Conservation (phyloP, 2,797 vertebrate species). For the Dermochelys coriacea region DNA sequence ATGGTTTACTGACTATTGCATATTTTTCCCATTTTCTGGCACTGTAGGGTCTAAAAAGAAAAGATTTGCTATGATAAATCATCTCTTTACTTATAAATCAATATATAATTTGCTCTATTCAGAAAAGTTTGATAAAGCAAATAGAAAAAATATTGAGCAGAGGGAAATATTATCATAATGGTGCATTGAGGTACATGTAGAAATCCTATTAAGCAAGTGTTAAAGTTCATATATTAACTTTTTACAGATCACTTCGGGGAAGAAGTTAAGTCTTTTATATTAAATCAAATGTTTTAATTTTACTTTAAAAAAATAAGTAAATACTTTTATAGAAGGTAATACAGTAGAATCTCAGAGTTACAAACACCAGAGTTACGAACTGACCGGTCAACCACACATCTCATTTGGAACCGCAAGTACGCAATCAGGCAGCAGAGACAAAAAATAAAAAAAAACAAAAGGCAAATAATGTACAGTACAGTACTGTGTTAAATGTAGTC, state of each 20-base stretch:
- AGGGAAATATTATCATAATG: background rate
- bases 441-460: too few relatives aligned
- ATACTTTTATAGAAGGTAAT: constrained; percentile 44
- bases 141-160: constrained; percentile 16
- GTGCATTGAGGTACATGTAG: background rate
- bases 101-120: constrained; percentile 26
- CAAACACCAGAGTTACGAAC: too few relatives aligned
- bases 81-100: constrained; percentile 48
- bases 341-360: background rate
- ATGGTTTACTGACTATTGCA: background rate
- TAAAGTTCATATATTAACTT: constrained; percentile 4
- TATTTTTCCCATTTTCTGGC: constrained; percentile 7
- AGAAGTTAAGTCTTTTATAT: constrained; percentile 22
- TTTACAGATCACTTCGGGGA: constrained; percentile 8
- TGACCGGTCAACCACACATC: too few relatives aligned
- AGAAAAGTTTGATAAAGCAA: background rate
- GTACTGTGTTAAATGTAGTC: too few relatives aligned
- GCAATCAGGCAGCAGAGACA: too few relatives aligned
- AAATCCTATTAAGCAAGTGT: constrained; percentile 5
- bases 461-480: too few relatives aligned
- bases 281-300: constrained; percentile 24
- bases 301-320: constrained; percentile 47
- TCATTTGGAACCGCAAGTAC: too few relatives aligned
- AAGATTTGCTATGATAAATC: constrained; percentile 48
- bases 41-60: constrained; percentile 36